Evolutionary conservation across 1,140 invertebrate species (phyloP), one percentile per base, ranked within the genome.

Genomic region (Heliconius nattereri): DNA sequence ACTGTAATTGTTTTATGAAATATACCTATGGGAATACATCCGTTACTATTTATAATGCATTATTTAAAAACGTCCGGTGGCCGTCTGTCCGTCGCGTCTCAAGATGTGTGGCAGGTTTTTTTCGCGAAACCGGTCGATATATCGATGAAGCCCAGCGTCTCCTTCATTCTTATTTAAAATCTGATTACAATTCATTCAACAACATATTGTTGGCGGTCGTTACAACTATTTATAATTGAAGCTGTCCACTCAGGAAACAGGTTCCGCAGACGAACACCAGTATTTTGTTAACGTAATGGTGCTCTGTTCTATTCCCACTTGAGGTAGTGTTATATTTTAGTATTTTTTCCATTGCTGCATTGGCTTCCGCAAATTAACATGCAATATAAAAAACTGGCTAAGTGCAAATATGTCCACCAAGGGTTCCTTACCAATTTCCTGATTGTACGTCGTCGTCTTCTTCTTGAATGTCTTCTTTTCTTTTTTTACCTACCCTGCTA

Each of bases 51-150:
- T 60, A 23, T 6, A 66, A 66, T 19, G 23, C 23, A 66, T 29
- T 29, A 26, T 66, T 66, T 66, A 26, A 66, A n/a, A 66, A 66
- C 60, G 23, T 23, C 26, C 60, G 60, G 0, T 29, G 26, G 60
- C 26, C 13, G 60, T 66, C 60, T 66, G 60, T 60, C n/a, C 57
- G 7, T 23, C 57, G 57, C 9, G 40, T 45, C 40, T 45, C 11
- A 0, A 66, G 3, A 66, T 9, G 60, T 66, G 60, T 66, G 60
- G 29, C 60, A 66, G 60, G 60, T 66, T 66, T 29, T 60, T 66
- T 66, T 29, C 23, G 60, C 60, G 26, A 66, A 66, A 66, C 60
- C 60, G 60, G 60, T 66, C 60, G 26, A 66, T 26, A 11, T 66
- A 29, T 26, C 60, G 60, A n/a, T 11, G 60, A 13, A 66, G 26